A percentile compares a stretch with the other conserved stretches of the same genome.
Evolutionary conservation across 2,797 vertebrate genomes (phyloP).

Genomic region (Galago senegalensis): DNA sequence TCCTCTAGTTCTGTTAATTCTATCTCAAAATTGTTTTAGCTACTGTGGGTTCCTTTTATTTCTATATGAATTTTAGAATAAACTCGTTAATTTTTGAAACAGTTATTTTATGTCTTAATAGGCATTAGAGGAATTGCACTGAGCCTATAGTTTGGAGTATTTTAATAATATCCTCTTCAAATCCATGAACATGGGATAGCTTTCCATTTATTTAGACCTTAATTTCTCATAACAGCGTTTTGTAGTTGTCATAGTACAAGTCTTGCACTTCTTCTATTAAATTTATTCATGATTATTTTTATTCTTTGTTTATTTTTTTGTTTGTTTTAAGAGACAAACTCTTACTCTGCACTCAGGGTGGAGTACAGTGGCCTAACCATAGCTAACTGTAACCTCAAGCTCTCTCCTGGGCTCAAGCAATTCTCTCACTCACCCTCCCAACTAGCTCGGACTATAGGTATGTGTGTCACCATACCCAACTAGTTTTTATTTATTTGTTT

Average conservation of each 20-base stretch:
- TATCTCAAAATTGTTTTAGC: background rate
- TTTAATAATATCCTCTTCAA: background rate
- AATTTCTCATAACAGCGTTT: slow-evolving; percentile 21
- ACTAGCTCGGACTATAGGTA: no score
- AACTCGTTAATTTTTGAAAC: background rate
- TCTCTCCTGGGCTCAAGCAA: no score
- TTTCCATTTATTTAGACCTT: slow-evolving; percentile 5
- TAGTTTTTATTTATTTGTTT: no score
- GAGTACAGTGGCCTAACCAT: no score
- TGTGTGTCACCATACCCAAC: no score
- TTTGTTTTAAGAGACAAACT: no score
- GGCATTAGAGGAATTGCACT: background rate
- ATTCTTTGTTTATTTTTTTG: background rate
- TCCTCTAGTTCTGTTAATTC: background rate
- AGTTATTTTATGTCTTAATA: background rate
- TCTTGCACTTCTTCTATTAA: background rate
- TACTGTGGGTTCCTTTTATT: slow-evolving; percentile 27
- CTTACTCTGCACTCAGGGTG: no score
- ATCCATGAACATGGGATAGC: background rate
- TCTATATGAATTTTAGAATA: background rate
- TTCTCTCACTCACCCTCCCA: no score
- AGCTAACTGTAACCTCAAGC: no score
- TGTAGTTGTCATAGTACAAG: background rate
- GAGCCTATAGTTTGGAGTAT: background rate
- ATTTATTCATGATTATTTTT: slow-evolving; percentile 35